Evolutionary conservation across 2,888 invertebrate genomes (phyloP).

Genomic region (Leptopilina myrica): DNA sequence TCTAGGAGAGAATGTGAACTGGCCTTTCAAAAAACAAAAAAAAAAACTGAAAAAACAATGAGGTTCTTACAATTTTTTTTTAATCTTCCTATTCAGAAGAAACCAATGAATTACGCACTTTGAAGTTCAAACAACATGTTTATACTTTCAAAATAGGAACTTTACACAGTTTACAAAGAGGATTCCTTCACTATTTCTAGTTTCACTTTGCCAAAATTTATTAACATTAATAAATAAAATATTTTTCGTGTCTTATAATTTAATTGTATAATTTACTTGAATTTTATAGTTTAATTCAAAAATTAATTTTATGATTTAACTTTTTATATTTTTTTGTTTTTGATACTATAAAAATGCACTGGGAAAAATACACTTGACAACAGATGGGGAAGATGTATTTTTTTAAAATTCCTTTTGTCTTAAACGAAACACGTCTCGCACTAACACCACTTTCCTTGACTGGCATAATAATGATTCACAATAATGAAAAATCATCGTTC

Average conservation of each 20-base stretch:
- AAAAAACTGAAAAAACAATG: not conserved
- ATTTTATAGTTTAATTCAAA: too few species aligned
- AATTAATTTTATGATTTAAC: too few species aligned
- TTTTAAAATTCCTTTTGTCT: not conserved
- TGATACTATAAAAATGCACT: not conserved
- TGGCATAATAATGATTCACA: slow-evolving; percentile 30
- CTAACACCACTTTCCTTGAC: slow-evolving; percentile 6
- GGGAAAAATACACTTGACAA: not conserved
- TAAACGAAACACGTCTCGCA: not conserved
- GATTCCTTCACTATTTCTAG: too few species aligned
- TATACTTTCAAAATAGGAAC: not conserved
- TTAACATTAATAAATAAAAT: too few species aligned
- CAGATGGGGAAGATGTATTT: not conserved
- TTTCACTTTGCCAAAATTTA: too few species aligned
- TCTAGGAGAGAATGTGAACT: slow-evolving; percentile 35
- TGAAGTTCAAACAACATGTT: not conserved
- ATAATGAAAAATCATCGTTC: slow-evolving; percentile 19
- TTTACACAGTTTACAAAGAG: too few species aligned
- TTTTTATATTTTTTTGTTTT: too few species aligned
- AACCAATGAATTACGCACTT: too few species aligned
- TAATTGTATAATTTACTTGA: too few species aligned
- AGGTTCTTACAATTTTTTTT: slow-evolving; percentile 15
- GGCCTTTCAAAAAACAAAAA: slow-evolving; percentile 19
- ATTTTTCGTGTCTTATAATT: too few species aligned
- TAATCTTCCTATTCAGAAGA: not conserved